phyloP scores from a whole-genome alignment of 2,888 invertebrate species.

The Troglohyphantes excavatus region DNA sequence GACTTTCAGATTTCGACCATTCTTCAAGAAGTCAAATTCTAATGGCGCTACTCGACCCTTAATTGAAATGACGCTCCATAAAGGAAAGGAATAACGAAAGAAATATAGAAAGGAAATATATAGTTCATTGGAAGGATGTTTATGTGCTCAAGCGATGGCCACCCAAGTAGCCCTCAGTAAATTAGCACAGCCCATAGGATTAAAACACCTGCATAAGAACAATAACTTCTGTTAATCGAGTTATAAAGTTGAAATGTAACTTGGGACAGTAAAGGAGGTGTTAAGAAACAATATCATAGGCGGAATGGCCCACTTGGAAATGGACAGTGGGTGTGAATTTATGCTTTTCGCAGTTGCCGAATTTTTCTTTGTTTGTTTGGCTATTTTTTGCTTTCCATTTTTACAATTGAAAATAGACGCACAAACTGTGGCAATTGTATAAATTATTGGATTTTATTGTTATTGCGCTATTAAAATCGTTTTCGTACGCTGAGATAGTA shows the following conservation, averaged over 20 bases:
- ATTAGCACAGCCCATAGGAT: conserved; percentile 53
- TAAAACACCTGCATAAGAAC: conserved; percentile 70
- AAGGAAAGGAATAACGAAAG: conserved; percentile 41
- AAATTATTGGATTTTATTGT: neutral
- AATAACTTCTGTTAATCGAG: conserved; percentile 73
- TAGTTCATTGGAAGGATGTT: conserved; percentile 31
- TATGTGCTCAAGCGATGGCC: conserved; percentile 43
- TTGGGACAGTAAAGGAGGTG: conserved; percentile 49
- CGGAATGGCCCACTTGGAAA: conserved; percentile 45
- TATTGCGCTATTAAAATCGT: neutral
- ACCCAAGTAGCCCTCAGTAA: conserved; percentile 64
- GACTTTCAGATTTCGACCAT: neutral
- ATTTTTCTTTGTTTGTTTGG: conserved; percentile 11
- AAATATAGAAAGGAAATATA: conserved; percentile 21
- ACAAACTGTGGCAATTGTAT: conserved; percentile 14
- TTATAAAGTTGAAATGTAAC: conserved; percentile 67
- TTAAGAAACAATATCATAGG: conserved; percentile 45
- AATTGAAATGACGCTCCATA: conserved; percentile 47
- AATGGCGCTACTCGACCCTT: neutral
- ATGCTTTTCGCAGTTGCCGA: conserved; percentile 30
- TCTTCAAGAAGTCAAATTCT: neutral
- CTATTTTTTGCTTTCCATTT: conserved; percentile 3
- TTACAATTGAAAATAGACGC: conserved; percentile 8
- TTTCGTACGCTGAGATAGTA: neutral
- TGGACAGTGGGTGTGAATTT: conserved; percentile 58